Evolutionary conservation across 1,140 invertebrate genomes (phyloP), one percentile per base, ranked within the genome.

Genomic region (Heterodera carotae): DNA sequence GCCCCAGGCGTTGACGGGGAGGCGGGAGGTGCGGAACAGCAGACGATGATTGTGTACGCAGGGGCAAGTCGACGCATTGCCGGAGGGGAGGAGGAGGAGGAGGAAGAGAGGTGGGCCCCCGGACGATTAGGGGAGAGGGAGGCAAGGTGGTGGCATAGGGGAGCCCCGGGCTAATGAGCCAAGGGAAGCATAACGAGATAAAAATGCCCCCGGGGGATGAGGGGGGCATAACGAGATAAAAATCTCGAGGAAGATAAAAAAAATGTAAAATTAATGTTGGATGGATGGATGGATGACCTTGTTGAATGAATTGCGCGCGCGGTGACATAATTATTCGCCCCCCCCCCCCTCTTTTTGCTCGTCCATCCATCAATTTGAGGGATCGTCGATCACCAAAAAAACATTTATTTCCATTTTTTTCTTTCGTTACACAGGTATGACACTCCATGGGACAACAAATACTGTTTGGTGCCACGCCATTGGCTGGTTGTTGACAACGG

Each of bases 361-460:
- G 33, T 29, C 29, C 62, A 66, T 66, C 62, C 27, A 29, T 66
- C 62, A 29, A 27, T 31, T 56, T 15, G 48, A 56, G 48, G 48
- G 48, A 56, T 10, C 33, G 29, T 31, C 29, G 6, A 27, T 7
- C 27, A 79, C 22, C 56, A 43, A 43, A 43, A 43, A 43, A 43
- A 43, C 39, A 43, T 43, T 43, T 43, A 6, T 43, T 43, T 43
- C 29, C 48, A 56, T 22, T 22, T 15, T 56, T 22, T 18, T 56
- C 39, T 53, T 12, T 29, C 31, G 34, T 78, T 33, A 1, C 36
- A 25, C 56, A 81, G 62, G 10, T 79, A 79, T 34, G 78, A 79
- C 33, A 79, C 67, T 31, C 78, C 78, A 7, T 79, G 78, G 78
- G 78, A 79, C 25, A 80, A 64, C n/a, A 79, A 79, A 60, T 79